Evolutionary conservation across 2,797 vertebrate species (phyloP), one percentile per base, ranked within the genome.

Genomic region (Gallinago stenura): DNA sequence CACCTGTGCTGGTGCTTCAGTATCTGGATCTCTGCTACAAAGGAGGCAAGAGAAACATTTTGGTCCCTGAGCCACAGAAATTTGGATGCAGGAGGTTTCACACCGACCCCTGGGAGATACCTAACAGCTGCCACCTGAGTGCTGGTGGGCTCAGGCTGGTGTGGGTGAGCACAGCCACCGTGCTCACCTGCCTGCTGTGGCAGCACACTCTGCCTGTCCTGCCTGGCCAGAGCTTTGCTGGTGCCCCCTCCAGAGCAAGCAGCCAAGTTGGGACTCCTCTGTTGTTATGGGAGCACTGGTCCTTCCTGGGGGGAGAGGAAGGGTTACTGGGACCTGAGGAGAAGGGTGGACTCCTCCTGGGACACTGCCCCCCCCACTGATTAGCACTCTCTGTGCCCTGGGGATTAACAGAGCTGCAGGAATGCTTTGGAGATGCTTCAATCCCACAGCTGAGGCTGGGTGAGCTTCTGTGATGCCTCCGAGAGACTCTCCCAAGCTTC

Each of bases 141-240:
- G 68, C 10, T 28, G 41, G 6, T 35, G 57, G 25, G 37, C 33
- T 72, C 4, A 17, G 39, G 35, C 8, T 2, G 9, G 28, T 2
- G 8, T 30, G 77, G 54, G 22, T 66, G 33, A 84, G 9, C 66
- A 35, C 19, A 81, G 57, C 48, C 6, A 1, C 54, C 7, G 3
- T 68, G 82, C n/a, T 48, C 2, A 4, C 48, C 33, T 70, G 24
- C n/a, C n/a, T 26, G 19, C 61, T 56, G n/a, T 12, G 28, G 45
- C 30, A 53, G 19, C 31, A 10, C 0, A 4, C 18, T 43, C 70
- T 73, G 41, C 57, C 15, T 7, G 21, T 35, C 28, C 58, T n/a
- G 11, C 4, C 0, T 19, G 15, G 24, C 33, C 2, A 1, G 31
- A 54, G 37, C 26, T 84, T 65, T 61, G 24, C 5, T 0, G 1